Evolutionary conservation across 1,140 invertebrate species (phyloP), one percentile per base, ranked within the genome.

Genomic region (Lepidostoma basale): DNA sequence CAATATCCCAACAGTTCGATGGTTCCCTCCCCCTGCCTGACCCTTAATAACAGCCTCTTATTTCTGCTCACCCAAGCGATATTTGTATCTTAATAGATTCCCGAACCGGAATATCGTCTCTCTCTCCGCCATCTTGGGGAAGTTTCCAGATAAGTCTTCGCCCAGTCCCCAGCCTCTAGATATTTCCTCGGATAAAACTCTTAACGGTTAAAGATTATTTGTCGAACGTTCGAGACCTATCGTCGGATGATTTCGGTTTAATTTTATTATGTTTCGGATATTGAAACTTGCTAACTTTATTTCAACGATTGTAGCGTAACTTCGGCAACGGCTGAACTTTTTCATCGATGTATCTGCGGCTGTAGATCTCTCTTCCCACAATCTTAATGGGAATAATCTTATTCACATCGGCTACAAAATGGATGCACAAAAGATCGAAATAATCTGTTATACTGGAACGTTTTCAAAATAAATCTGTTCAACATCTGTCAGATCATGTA

Each of bases 81-180:
- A 60, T 60, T 60, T 60, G 56, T 60, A 60, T 60, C 56, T 60
- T 60, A 60, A 60, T 60, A 60, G 56, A 60, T 60, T 40, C 22
- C 36, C 18, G 12, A 23, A 42, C 56, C 36, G 20, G 56, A 60
- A 40, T 60, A 60, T 42, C 56, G 22, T 40, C 25, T 25, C 30
- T 59, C 18, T 39, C 26, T 28, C 56, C 56, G 22, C 26, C 56
- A 40, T 42, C 56, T 60, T 42, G n/a, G 12, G 22, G 25, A 60
- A 42, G n/a, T 60, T 60, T 60, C 39, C 22, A 28, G 52, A 33
- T 22, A 56, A 56, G 52, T 56, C 52, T 30, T 3, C 28, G 52
- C 28, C 28, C 16, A 33, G 18, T 18, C n/a, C n/a, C n/a, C n/a
- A 23, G 6, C 22, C 18, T 14, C 18, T 18, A 56, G 52, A 56